A percentile compares a stretch with the other conserved stretches of the same genome.
These are phyloP conservation scores for Orycteropus afer DNA, from an alignment of 2,113 vertebrate species.

Conservation along the genomic window DNA sequence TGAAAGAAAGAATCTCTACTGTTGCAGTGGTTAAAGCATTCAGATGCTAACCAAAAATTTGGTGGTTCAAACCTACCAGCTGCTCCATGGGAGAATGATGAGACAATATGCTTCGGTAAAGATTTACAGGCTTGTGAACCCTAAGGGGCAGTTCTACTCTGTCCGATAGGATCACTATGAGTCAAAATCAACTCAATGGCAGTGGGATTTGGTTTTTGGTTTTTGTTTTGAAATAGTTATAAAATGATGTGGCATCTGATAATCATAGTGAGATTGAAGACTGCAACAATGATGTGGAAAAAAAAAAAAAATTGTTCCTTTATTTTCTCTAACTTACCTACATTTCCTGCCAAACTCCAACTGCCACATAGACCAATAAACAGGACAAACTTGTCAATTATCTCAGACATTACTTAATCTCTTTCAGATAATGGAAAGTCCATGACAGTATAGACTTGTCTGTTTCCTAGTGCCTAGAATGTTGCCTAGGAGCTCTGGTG, in stretches of 20 bases:
- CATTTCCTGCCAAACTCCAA: not conserved
- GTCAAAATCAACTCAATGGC: no score
- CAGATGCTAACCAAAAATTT: no score
- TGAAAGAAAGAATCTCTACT: no score
- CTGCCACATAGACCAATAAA: not conserved
- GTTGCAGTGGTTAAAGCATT: no score
- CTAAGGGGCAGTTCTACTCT: no score
- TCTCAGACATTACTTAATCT: not conserved
- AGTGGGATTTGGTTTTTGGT: no score
- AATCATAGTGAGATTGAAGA: not conserved
- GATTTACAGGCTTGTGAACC: no score
- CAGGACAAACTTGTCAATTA: not conserved
- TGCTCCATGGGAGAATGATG: no score
- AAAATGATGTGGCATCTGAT: not conserved
- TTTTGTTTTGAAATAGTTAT: constrained; percentile 7
- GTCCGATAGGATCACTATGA: no score
- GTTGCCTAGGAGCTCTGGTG: not conserved
- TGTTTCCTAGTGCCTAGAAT: not conserved
- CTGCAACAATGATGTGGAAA: not conserved
- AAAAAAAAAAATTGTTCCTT: not conserved
- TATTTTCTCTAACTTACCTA: not conserved
- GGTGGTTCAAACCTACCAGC: no score
- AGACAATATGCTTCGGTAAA: no score
- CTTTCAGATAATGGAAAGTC: not conserved
- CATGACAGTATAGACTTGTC: not conserved